A percentile compares a stretch with the other conserved stretches of the same genome.
These are phyloP conservation scores for Drosophila sechellia DNA, from an alignment of 1,140 invertebrate genomes.

Conservation along the genomic window DNA sequence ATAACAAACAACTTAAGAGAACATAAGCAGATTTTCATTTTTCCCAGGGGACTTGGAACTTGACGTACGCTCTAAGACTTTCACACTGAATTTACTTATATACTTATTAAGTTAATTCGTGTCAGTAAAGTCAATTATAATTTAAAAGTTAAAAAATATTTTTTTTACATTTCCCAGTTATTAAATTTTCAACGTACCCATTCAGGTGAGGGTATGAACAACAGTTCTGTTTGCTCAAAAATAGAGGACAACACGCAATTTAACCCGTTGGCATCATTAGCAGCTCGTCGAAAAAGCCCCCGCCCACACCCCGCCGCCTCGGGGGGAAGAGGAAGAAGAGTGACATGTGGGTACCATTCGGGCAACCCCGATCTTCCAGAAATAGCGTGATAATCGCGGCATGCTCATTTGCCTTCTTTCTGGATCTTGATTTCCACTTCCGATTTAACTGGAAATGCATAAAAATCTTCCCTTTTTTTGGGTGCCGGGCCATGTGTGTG, in stretches of 20 bases:
- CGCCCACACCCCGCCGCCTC: slow-evolving; percentile 2
- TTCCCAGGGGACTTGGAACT: not conserved
- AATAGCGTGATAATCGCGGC: slow-evolving; percentile 80
- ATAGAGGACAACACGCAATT: slow-evolving; percentile 66
- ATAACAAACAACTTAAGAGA: slow-evolving; percentile 24
- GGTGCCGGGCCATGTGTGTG: slow-evolving; percentile 43
- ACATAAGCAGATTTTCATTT: slow-evolving; percentile 10
- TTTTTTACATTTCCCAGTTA: too few species aligned
- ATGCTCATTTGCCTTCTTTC: slow-evolving; percentile 53
- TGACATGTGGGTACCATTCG: slow-evolving; percentile 60
- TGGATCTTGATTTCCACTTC: slow-evolving; percentile 73
- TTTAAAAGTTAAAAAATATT: not conserved
- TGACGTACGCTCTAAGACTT: not conserved
- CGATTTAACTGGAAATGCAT: slow-evolving; percentile 81
- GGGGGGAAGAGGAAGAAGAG: slow-evolving; percentile 21
- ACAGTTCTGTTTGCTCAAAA: slow-evolving; percentile 28
- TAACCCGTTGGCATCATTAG: slow-evolving; percentile 81
- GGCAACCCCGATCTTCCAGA: slow-evolving; percentile 52
- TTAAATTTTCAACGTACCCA: not conserved
- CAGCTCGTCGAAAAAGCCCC: slow-evolving; percentile 57
- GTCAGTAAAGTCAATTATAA: not conserved
- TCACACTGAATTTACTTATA: too few species aligned
- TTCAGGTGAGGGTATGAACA: slow-evolving; percentile 23
- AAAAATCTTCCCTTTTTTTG: slow-evolving; percentile 66
- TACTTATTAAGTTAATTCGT: too few species aligned